phyloP scores from a whole-genome alignment of 2,797 vertebrate species.

The Decapterus maruadsi region DNA sequence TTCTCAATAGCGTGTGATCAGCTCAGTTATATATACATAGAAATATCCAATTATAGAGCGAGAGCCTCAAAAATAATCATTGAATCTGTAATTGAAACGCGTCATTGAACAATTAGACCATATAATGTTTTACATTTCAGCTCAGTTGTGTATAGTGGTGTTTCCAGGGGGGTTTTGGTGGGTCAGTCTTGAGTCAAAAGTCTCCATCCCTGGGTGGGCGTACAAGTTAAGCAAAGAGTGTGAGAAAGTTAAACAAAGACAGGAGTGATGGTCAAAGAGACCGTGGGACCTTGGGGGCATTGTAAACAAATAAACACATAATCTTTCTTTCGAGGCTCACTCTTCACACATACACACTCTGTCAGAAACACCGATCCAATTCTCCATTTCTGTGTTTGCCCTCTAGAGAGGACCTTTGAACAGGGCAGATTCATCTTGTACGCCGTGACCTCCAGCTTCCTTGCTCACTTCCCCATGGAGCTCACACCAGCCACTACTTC shows the following conservation, averaged over 20 bases:
- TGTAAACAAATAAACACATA: constrained; percentile 81
- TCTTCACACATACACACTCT: constrained; percentile 16
- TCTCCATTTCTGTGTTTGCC: constrained; percentile 73
- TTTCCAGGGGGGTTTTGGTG: not conserved
- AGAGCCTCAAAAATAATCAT: too few species aligned
- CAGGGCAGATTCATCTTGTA: constrained; percentile 73
- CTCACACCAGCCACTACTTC: constrained; percentile 51
- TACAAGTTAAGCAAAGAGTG: constrained; percentile 26
- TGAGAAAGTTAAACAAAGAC: constrained; percentile 51
- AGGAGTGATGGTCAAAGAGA: constrained; percentile 61
- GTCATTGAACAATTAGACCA: too few species aligned
- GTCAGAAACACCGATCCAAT: constrained; percentile 67
- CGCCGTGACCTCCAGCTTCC: constrained; percentile 68
- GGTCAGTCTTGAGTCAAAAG: not conserved
- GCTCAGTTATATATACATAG: too few species aligned
- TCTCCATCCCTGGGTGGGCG: not conserved
- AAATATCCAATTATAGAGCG: too few species aligned
- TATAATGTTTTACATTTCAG: too few species aligned
- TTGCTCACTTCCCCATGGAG: constrained; percentile 67
- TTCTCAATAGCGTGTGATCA: too few species aligned
- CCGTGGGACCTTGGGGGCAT: constrained; percentile 64
- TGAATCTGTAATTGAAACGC: too few species aligned
- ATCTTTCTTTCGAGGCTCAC: constrained; percentile 67
- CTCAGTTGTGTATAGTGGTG: too few species aligned
- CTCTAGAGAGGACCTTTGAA: constrained; percentile 74